Percentiles rank a stretch among this genome's conserved stretches.
phyloP scores from a whole-genome alignment of 2,888 invertebrate genomes.

The Laspeyria flexula region DNA sequence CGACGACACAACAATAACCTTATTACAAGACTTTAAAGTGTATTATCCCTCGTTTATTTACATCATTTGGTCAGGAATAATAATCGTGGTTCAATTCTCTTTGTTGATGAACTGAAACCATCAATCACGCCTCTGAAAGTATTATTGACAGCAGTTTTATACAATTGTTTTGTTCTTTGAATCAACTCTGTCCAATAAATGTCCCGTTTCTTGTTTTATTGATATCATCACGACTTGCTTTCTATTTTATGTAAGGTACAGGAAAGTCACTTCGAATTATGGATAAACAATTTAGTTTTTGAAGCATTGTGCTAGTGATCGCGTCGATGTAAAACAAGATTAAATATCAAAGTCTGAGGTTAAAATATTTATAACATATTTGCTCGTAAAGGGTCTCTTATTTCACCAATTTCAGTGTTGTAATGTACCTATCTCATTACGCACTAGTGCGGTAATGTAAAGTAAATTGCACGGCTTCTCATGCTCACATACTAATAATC shows the following conservation, averaged over 20 bases:
- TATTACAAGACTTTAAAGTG: background rate
- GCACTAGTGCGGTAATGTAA: no score
- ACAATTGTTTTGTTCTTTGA: background rate
- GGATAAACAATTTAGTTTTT: no score
- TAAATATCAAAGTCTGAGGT: no score
- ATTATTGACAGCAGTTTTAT: background rate
- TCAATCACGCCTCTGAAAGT: constrained; percentile 6
- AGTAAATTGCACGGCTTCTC: no score
- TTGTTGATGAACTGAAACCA: background rate
- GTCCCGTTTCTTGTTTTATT: background rate
- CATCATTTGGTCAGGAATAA: background rate
- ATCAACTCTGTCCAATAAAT: background rate
- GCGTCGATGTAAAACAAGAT: no score
- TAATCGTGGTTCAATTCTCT: background rate
- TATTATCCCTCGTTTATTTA: background rate
- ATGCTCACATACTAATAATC: no score
- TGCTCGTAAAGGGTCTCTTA: no score
- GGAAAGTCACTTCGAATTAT: no score
- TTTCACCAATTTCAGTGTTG: no score
- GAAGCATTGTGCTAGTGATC: no score
- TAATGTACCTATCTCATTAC: no score
- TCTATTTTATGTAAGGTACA: background rate
- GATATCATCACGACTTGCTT: background rate
- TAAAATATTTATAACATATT: no score
- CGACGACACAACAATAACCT: constrained; percentile 1